Percentiles rank a stretch among this genome's conserved stretches.
phyloP scores from a whole-genome alignment of 2,797 vertebrate species.

The Enteromius paludinosus region DNA sequence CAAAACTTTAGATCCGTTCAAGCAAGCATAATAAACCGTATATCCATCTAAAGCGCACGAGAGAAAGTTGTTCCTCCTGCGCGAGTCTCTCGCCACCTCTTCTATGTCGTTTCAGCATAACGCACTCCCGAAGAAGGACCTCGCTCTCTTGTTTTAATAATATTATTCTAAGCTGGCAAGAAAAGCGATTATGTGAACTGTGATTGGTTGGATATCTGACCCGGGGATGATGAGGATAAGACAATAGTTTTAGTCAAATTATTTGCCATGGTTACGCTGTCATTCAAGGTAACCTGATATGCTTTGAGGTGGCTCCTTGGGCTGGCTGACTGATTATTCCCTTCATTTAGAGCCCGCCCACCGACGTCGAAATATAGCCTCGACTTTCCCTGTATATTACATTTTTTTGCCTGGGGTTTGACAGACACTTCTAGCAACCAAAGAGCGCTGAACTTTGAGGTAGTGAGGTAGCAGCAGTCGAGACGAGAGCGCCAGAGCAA shows the following conservation, averaged over 20 bases:
- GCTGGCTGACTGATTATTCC: slow-evolving; percentile 88
- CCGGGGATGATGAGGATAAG: slow-evolving; percentile 95
- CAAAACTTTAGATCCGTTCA: slow-evolving; percentile 72
- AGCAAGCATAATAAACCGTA: slow-evolving; percentile 69
- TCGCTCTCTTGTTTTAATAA: slow-evolving; percentile 90
- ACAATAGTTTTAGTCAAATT: slow-evolving; percentile 99
- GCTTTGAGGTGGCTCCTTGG: slow-evolving; percentile 93
- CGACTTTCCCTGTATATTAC: slow-evolving; percentile 71
- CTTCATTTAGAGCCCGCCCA: slow-evolving; percentile 82
- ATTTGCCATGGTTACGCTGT: slow-evolving; percentile 99
- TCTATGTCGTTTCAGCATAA: slow-evolving; percentile 80
- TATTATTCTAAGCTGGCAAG: slow-evolving; percentile 99
- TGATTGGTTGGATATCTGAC: slow-evolving; percentile 99
- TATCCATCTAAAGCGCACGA: slow-evolving; percentile 72
- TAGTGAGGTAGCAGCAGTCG: slow-evolving; percentile 65
- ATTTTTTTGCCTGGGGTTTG: slow-evolving; percentile 73
- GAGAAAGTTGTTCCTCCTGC: slow-evolving; percentile 73
- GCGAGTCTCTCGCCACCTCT: slow-evolving; percentile 76
- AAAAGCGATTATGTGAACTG: slow-evolving; percentile 92
- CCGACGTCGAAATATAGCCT: slow-evolving; percentile 80
- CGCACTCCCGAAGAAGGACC: slow-evolving; percentile 79
- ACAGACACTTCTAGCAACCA: slow-evolving; percentile 79
- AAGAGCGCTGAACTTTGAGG: slow-evolving; percentile 65
- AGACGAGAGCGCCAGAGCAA: slow-evolving; percentile 78
- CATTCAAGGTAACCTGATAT: slow-evolving; percentile 96